Percentiles rank a stretch among this genome's conserved stretches.
phyloP scores from a whole-genome alignment of 2,888 invertebrate species.

The Stenodera caucasica region DNA sequence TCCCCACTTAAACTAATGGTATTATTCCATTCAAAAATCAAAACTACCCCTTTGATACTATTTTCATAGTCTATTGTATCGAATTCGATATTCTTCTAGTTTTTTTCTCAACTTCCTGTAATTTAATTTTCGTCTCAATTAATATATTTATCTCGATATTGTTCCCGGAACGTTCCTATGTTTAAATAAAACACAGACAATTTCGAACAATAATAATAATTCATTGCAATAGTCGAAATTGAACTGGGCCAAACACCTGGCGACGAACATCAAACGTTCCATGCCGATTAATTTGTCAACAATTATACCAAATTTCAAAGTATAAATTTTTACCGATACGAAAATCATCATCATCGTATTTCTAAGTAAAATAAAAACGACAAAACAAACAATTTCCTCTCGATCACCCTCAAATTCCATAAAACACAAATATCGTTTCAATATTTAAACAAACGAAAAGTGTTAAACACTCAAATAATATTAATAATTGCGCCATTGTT shows the following conservation, averaged over 20 bases:
- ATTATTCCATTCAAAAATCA: no score
- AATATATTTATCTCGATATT: no score
- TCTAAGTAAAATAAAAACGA: background rate
- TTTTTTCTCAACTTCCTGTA: no score
- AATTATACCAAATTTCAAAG: constrained; percentile 4
- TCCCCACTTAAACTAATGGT: no score
- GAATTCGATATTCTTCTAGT: no score
- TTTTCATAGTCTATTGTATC: no score
- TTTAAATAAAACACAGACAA: background rate
- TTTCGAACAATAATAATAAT: background rate
- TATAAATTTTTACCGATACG: background rate
- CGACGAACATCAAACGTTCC: background rate
- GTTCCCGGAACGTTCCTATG: no score
- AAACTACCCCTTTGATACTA: no score
- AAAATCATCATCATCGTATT: background rate
- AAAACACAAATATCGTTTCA: constrained; percentile 8
- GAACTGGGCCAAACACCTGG: constrained; percentile 6
- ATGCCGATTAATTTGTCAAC: constrained; percentile 5
- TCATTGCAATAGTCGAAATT: constrained; percentile 1
- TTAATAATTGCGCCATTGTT: constrained; percentile 44
- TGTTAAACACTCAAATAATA: constrained; percentile 47
- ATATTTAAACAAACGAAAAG: constrained; percentile 33
- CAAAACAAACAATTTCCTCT: background rate
- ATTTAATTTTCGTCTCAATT: no score
- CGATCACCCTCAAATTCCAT: background rate